Percentiles rank a stretch among this genome's conserved stretches.
Conservation (phyloP, 1,140 invertebrate genomes). For the Trinorchestia longiramus region DNA sequence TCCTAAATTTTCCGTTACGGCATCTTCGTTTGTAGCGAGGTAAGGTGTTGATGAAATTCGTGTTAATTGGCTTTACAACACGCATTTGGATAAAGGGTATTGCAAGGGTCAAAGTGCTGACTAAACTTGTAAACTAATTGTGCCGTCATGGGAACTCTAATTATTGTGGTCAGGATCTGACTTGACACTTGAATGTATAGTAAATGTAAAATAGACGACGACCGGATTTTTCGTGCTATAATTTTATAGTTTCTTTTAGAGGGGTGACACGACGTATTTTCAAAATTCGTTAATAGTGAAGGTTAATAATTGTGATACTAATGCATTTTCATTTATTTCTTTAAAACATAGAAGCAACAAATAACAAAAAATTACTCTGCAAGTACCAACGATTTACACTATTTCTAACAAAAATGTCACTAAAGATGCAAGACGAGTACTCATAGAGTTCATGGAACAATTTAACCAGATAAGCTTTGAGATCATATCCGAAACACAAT, state of each 20-base stretch:
- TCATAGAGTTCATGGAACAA: background rate
- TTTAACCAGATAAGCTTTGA: background rate
- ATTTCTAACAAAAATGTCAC: slow-evolving; percentile 29
- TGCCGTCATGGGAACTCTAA: background rate
- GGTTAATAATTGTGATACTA: background rate
- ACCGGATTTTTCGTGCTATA: background rate
- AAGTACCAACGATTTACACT: slow-evolving; percentile 45
- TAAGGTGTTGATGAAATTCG: too few relatives aligned
- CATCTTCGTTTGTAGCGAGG: background rate
- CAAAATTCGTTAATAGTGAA: background rate
- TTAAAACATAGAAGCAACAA: slow-evolving; percentile 51
- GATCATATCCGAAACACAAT: slow-evolving; percentile 21
- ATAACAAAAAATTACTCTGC: slow-evolving; percentile 55
- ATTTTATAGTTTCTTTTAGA: background rate
- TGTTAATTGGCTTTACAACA: background rate
- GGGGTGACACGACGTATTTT: background rate
- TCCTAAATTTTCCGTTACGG: background rate
- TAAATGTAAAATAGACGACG: background rate
- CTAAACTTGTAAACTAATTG: background rate
- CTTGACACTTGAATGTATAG: background rate
- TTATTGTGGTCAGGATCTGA: background rate
- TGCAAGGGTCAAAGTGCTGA: background rate
- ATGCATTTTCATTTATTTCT: slow-evolving; percentile 32
- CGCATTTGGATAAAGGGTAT: background rate
- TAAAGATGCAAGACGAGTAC: slow-evolving; percentile 37